Evolutionary conservation across 2,113 vertebrate genomes (phyloP).

Genomic region (Anhinga anhinga): DNA sequence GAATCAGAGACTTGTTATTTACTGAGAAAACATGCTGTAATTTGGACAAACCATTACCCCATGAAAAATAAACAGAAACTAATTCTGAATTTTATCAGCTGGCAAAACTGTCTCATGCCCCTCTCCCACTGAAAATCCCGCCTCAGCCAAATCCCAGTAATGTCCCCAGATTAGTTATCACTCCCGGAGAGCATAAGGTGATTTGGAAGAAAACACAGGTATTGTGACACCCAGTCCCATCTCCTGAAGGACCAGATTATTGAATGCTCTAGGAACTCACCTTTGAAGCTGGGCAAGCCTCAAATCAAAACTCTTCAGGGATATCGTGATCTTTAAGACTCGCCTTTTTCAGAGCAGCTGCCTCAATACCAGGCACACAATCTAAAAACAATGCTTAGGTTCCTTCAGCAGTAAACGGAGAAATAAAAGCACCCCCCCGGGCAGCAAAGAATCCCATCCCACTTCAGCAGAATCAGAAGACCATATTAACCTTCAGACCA

Average conservation of each 20-base stretch:
- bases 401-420: not conserved
- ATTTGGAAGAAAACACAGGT: not conserved
- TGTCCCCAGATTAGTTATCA: not conserved
- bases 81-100: not conserved
- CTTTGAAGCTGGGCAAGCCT: not conserved
- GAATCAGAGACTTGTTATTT: not conserved
- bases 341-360: not conserved
- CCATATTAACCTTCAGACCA: not conserved
- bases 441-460: not conserved
- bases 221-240: not conserved
- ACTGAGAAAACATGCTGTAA: not conserved
- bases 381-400: not conserved
- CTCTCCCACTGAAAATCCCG: not conserved
- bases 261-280: not conserved
- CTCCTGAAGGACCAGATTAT: not conserved
- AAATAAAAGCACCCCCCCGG: not conserved
- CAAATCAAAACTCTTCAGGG: not conserved
- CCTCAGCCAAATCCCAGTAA: not conserved
- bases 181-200: not conserved
- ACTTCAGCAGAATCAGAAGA: not conserved
- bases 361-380: not conserved
- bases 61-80: not conserved
- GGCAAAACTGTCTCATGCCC: not conserved
- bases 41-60: not conserved
- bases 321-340: not conserved